Base-by-base conservation (phyloP, 2,797 vertebrate species). In the Orestias chungarensis region DNA sequence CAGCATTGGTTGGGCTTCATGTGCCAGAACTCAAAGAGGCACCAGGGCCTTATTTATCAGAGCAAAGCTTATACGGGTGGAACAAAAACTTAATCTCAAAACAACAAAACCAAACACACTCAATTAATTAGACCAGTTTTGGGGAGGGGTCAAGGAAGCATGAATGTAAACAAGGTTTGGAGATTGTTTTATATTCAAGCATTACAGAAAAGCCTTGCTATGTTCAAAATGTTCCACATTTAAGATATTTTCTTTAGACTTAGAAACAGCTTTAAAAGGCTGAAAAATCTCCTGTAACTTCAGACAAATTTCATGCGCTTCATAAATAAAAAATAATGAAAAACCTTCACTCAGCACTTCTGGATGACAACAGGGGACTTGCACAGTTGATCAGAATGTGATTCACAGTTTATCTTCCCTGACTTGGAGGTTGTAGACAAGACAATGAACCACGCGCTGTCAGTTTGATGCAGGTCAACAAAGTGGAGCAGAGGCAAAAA, bases 1-100 rank as follows among this genome's bases (percentile, higher is more conserved):
- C 72, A 66, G 70, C 57, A 46, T 70, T 76, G 83, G 83, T 83
- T 69, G 5, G 66, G 57, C 42, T 84, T 79, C 83, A 80, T 43
- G 23, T 80, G 82, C 80, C 79, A 61, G 35, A 42, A 54, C 73
- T 57, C 62, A 65, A 6, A 64, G 71, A 47, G 64, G 71, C 78
- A 79, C 68, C 71, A 73, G 74, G 81, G 46, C 66, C 50, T 65
- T 62, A 20, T 54, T 80, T 71, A 80, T 85, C 86, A 74, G 68
- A 69, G 8, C 50, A 42, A 29, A 49, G 14, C 46, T 49, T 6
- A 18, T 55, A 71, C 80, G 79, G 68, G 70, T 72, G 68, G 70
- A 52, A 70, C 20, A 69, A 20, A 59, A 46, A n/a, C 18, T 42
- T 61, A 64, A 61, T 52, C 35, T 75, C 5, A 47, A 71, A 70